These are phyloP conservation scores for Cryptotis parvus DNA, from an alignment of 2,113 vertebrate species.

Conservation along the genomic window DNA sequence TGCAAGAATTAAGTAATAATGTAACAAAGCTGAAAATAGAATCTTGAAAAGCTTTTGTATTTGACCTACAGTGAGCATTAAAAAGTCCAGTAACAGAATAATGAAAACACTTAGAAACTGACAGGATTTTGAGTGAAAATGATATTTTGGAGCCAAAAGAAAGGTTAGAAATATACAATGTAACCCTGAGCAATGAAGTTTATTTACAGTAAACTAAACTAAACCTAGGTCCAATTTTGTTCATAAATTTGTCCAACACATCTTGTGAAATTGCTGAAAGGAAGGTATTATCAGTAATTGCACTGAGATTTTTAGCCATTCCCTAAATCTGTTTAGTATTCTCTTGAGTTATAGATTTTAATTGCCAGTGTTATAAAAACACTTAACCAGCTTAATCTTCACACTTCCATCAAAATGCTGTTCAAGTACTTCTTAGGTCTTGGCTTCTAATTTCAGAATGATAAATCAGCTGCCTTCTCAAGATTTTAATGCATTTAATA, in stretches of 20 bases:
- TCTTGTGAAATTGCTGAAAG: not conserved
- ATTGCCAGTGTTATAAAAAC: not conserved
- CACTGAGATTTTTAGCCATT: not conserved
- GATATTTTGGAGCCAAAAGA: not conserved
- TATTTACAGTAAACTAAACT: not conserved
- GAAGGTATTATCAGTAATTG: not conserved
- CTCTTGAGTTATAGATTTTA: conserved; percentile 17
- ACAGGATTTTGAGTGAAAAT: not conserved
- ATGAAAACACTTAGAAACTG: not conserved
- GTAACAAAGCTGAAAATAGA: not conserved
- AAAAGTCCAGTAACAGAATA: not conserved
- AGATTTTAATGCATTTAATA: not conserved
- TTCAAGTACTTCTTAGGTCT: not conserved
- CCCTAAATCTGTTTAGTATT: not conserved
- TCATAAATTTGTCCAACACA: not conserved
- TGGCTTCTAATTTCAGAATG: not conserved
- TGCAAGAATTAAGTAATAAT: not conserved
- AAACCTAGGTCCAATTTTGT: not conserved
- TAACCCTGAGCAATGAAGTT: not conserved
- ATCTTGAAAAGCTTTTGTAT: not conserved
- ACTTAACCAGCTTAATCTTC: not conserved
- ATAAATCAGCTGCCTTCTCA: not conserved
- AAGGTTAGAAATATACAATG: not conserved
- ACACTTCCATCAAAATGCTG: not conserved
- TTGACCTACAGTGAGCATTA: not conserved